These are phyloP conservation scores for Leptinotarsa peninsularis DNA, from an alignment of 2,888 invertebrate genomes.

Conservation along the genomic window DNA sequence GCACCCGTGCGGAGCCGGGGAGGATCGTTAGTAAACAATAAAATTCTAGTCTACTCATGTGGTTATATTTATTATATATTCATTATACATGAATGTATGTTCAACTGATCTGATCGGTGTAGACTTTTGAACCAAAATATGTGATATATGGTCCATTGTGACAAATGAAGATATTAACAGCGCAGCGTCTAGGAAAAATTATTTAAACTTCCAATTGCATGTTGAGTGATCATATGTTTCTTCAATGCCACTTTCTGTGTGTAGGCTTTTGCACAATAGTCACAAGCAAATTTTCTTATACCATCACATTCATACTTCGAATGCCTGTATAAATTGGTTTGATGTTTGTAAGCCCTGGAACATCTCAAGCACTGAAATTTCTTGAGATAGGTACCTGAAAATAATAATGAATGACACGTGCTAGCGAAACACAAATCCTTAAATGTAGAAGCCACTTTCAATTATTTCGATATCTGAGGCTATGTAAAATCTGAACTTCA, in stretches of 20 bases:
- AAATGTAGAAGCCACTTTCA: too few relatives aligned
- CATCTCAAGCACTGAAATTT: slow-evolving; percentile 50
- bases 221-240: slow-evolving; percentile 44
- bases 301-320: slow-evolving; percentile 76
- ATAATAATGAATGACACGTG: background rate
- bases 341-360: slow-evolving; percentile 53
- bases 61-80: too few relatives aligned
- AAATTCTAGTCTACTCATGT: too few relatives aligned
- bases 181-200: too few relatives aligned
- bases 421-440: background rate
- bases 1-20: too few relatives aligned
- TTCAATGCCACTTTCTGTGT: slow-evolving; percentile 54
- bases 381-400: slow-evolving; percentile 18
- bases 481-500: too few relatives aligned
- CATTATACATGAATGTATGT: too few relatives aligned
- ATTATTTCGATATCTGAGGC: too few relatives aligned
- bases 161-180: background rate
- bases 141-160: too few relatives aligned
- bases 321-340: slow-evolving; percentile 67
- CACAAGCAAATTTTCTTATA: slow-evolving; percentile 58
- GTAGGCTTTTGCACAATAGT: slow-evolving; percentile 51
- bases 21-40: too few relatives aligned
- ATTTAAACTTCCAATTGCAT: background rate
- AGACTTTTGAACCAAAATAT: too few relatives aligned
- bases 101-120: too few relatives aligned